Evolutionary conservation across 1,140 invertebrate genomes (phyloP).

Genomic region (Hylyphantes graminicola): DNA sequence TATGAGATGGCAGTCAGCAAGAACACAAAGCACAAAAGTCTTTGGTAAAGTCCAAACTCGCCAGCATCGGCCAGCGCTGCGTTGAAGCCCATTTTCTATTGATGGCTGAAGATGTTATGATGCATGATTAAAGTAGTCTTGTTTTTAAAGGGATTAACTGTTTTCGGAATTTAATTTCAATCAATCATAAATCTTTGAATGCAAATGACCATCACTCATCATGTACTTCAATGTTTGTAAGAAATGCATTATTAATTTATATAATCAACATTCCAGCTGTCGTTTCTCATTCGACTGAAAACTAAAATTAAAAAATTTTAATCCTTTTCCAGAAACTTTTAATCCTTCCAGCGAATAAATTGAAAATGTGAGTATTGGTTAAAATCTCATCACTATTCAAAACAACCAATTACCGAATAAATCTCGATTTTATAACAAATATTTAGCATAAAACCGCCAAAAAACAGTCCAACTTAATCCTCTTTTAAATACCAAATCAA

Average conservation of each 20-base stretch:
- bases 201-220: neutral
- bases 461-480: too few species aligned
- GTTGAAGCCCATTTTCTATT: constrained; percentile 55
- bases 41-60: constrained; percentile 59
- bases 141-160: too few species aligned
- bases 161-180: too few species aligned
- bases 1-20: constrained; percentile 49
- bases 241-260: neutral
- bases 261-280: neutral
- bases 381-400: too few species aligned
- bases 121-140: neutral
- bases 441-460: too few species aligned
- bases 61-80: constrained; percentile 50
- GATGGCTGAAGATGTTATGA: neutral
- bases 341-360: too few species aligned
- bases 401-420: too few species aligned
- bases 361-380: too few species aligned
- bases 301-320: neutral
- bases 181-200: neutral
- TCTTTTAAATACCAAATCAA: too few species aligned
- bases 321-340: neutral
- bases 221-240: neutral
- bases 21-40: constrained; percentile 54
- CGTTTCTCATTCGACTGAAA: neutral
- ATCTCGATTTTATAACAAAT: too few species aligned